Percentiles rank a stretch among this genome's conserved stretches.
These are phyloP conservation scores for Tetramorium alpestre DNA, from an alignment of 1,140 invertebrate species.

Conservation along the genomic window DNA sequence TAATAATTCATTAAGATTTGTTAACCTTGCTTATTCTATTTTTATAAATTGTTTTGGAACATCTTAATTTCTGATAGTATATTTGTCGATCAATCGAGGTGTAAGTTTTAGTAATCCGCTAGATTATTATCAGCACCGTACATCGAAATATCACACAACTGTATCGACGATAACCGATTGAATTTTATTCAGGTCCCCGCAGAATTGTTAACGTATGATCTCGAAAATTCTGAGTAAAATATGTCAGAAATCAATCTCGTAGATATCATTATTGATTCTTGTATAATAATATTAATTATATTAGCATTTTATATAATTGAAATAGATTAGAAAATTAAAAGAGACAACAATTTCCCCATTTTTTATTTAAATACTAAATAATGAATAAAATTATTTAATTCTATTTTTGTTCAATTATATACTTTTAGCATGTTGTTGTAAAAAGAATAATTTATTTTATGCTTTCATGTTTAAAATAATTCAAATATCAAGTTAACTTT, in stretches of 20 bases:
- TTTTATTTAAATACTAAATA: not conserved
- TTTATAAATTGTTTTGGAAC: not conserved
- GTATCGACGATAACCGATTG: conserved; percentile 71
- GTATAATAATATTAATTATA: conserved; percentile 33
- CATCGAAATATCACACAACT: conserved; percentile 66
- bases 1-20: not conserved
- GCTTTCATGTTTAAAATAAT: not conserved
- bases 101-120: conserved; percentile 66
- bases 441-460: not conserved
- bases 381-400: not conserved
- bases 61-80: conserved; percentile 68
- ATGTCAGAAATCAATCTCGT: conserved; percentile 69
- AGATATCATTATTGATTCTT: conserved; percentile 64
- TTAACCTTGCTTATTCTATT: not conserved
- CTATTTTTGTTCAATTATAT: not conserved
- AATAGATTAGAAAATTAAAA: not conserved
- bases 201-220: conserved; percentile 71
- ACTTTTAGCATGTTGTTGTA: not conserved
- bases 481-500: not conserved
- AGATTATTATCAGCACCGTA: conserved; percentile 71
- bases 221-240: conserved; percentile 68
- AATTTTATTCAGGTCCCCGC: conserved; percentile 72
- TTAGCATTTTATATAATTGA: not conserved
- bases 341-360: not conserved
- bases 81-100: conserved; percentile 64